These are phyloP conservation scores for Drepana arcuata DNA, from an alignment of 1,140 invertebrate species.

Conservation along the genomic window DNA sequence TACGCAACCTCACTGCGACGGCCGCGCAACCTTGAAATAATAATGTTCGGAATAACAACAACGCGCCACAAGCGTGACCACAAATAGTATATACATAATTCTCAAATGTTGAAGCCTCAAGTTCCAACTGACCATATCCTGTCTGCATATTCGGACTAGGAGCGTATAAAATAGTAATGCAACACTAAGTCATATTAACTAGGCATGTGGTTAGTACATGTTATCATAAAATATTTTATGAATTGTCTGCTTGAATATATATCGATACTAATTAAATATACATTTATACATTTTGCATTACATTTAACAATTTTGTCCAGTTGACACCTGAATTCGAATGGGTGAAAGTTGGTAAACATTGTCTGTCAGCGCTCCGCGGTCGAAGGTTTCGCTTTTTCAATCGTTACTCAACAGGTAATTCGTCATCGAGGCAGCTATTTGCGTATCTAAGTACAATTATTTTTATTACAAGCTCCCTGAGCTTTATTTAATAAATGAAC, in stretches of 20 bases:
- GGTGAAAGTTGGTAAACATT: constrained; percentile 57
- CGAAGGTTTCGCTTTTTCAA: constrained; percentile 63
- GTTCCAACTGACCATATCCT: constrained; percentile 26
- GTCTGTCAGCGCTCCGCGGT: constrained; percentile 38
- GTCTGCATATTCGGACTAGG: no score
- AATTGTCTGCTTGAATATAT: no score
- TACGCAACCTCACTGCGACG: constrained; percentile 66
- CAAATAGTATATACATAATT: constrained; percentile 59
- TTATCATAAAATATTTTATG: no score
- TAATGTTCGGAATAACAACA: constrained; percentile 69
- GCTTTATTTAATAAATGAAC: no score
- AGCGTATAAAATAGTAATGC: no score
- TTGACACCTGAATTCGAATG: constrained; percentile 34
- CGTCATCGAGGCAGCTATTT: constrained; percentile 32
- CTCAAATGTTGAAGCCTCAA: constrained; percentile 40
- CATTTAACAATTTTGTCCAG: no score
- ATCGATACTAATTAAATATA: no score
- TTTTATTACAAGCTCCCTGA: no score
- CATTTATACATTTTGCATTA: no score
- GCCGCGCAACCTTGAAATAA: constrained; percentile 70
- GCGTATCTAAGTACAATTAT: no score
- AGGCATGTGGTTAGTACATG: no score
- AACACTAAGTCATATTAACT: no score
- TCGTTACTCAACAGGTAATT: constrained; percentile 53
- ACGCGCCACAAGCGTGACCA: constrained; percentile 64